phyloP scores from a whole-genome alignment of 2,797 vertebrate species.

The Thunnus albacares region DNA sequence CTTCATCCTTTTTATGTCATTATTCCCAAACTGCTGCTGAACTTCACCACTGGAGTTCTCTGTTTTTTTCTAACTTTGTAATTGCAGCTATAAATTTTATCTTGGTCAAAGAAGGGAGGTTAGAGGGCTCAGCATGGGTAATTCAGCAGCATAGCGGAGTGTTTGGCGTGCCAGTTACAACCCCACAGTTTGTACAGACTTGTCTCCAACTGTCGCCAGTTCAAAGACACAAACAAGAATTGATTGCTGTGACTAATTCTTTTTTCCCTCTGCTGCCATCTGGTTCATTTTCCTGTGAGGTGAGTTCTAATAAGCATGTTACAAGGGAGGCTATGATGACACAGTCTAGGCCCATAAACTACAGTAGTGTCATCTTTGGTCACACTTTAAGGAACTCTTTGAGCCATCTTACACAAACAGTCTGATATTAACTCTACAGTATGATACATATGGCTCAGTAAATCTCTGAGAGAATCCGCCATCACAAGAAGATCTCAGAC shows the following conservation, averaged over 20 bases:
- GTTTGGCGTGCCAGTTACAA: conserved; percentile 78
- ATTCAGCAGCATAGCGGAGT: conserved; percentile 72
- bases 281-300: conserved; percentile 82
- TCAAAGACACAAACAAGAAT: conserved; percentile 83
- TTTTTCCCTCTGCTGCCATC: conserved; percentile 75
- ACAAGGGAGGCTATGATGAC: conserved; percentile 74
- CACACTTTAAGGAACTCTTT: conserved; percentile 58
- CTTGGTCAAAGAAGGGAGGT: conserved; percentile 77
- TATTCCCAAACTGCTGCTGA: conserved; percentile 72
- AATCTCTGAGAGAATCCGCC: conserved; percentile 35
- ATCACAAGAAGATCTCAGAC: conserved; percentile 32
- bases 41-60: conserved; percentile 58
- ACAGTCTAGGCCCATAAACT: conserved; percentile 68
- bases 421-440: conserved; percentile 45
- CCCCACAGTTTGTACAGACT: conserved; percentile 81
- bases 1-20: conserved; percentile 67
- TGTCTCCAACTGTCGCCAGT: conserved; percentile 82
- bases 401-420: conserved; percentile 57
- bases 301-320: conserved; percentile 83
- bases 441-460: conserved; percentile 30
- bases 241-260: conserved; percentile 84
- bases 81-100: conserved; percentile 81
- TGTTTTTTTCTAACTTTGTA: conserved; percentile 71
- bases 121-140: conserved; percentile 70
- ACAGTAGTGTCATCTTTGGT: conserved; percentile 62